These are phyloP conservation scores for Pygoscelis antarcticus DNA, from an alignment of 2,113 vertebrate genomes.

Conservation along the genomic window DNA sequence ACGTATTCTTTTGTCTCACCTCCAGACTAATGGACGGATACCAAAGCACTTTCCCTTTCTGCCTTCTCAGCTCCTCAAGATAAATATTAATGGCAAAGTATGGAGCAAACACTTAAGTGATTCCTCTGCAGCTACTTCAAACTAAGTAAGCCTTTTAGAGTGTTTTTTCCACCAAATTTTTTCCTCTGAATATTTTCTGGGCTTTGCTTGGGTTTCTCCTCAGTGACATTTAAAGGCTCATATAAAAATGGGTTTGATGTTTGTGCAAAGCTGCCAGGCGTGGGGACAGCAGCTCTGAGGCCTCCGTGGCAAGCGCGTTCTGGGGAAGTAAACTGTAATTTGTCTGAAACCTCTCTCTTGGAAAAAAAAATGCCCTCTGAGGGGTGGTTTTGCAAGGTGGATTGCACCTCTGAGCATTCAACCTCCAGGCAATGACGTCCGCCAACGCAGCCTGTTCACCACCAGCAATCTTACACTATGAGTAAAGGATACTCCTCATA, in stretches of 20 bases:
- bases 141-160: neutral
- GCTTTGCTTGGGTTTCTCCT: neutral
- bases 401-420: accelerated
- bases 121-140: neutral
- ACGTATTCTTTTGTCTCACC: neutral
- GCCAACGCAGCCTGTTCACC: neutral
- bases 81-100: neutral
- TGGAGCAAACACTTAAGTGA: neutral
- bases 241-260: neutral
- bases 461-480: neutral
- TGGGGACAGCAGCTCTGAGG: neutral
- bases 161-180: neutral
- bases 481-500: neutral
- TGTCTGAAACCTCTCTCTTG: neutral
- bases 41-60: neutral
- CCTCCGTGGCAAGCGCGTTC: neutral
- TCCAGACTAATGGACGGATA: neutral
- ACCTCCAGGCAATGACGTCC: neutral
- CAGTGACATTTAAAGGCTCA: neutral
- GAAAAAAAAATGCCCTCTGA: neutral
- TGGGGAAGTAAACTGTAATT: neutral
- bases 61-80: constrained; percentile 19
- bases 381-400: neutral
- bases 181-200: neutral
- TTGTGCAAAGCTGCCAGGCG: neutral